phyloP scores from a whole-genome alignment of 2,888 invertebrate genomes.

The Pinctada fucata region DNA sequence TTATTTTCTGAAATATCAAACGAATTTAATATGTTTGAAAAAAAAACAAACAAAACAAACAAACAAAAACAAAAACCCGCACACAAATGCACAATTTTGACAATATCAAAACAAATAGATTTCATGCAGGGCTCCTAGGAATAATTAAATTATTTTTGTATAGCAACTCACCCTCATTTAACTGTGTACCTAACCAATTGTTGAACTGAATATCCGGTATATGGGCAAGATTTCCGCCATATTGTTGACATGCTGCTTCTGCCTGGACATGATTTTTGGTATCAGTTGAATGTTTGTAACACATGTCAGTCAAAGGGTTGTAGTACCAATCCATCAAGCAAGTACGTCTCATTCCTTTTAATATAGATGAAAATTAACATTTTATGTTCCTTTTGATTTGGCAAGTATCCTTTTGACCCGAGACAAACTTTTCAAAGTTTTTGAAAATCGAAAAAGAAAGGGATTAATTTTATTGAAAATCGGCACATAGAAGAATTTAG shows the following conservation, averaged over 20 bases:
- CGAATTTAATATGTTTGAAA: too few species aligned
- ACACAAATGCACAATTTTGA: too few species aligned
- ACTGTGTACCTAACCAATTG: background rate
- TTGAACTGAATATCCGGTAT: constrained; percentile 10
- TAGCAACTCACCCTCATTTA: background rate
- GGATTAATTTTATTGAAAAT: too few species aligned
- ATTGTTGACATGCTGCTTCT: constrained; percentile 7
- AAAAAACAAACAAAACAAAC: too few species aligned
- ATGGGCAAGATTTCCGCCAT: constrained; percentile 19
- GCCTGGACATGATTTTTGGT: background rate
- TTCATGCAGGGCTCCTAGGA: too few species aligned
- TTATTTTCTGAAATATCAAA: too few species aligned
- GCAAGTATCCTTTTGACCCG: constrained; percentile 12
- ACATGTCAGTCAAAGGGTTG: constrained; percentile 7
- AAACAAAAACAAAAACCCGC: too few species aligned
- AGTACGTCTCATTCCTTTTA: too few species aligned
- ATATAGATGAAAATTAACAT: too few species aligned
- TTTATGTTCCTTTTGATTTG: background rate
- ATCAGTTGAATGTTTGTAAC: constrained; percentile 6
- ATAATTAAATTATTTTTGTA: too few species aligned
- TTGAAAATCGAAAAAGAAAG: background rate
- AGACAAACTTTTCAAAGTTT: background rate
- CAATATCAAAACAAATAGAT: too few species aligned
- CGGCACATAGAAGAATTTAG: too few species aligned
- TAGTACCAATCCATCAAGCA: background rate